Conservation (phyloP, 1,140 invertebrate genomes). For the Latrodectus geometricus region DNA sequence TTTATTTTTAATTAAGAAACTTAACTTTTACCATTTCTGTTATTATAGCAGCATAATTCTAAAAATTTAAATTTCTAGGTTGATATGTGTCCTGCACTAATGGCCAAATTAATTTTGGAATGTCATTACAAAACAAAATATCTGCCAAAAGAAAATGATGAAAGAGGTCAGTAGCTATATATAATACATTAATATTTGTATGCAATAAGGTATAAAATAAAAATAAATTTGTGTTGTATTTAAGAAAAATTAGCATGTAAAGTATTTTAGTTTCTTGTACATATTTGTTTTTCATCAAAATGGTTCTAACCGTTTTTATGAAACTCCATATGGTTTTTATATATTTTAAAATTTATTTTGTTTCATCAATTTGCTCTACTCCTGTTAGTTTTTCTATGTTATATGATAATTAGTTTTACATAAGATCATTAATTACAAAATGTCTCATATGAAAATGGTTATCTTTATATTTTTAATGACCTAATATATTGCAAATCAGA, state of each 20-base stretch:
- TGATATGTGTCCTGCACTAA: constrained; percentile 75
- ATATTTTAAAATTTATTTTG: too few species aligned
- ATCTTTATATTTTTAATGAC: too few species aligned
- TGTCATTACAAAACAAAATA: constrained; percentile 69
- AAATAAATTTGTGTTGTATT: background rate
- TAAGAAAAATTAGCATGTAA: background rate
- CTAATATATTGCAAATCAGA: too few species aligned
- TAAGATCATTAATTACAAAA: too few species aligned
- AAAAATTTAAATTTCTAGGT: constrained; percentile 5
- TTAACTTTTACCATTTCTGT: too few species aligned
- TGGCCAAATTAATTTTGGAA: constrained; percentile 78
- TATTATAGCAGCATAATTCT: background rate
- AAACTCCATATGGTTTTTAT: too few species aligned
- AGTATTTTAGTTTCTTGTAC: background rate
- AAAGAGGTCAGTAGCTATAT: constrained; percentile 34
- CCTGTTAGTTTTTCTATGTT: too few species aligned
- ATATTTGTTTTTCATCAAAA: background rate
- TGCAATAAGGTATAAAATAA: background rate
- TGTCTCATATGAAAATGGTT: too few species aligned
- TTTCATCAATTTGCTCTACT: too few species aligned
- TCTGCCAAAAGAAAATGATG: constrained; percentile 56
- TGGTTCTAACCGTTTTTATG: background rate
- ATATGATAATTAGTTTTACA: too few species aligned
- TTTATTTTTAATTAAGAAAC: too few species aligned
- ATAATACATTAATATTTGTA: constrained; percentile 62